A percentile compares a stretch with the other conserved stretches of the same genome.
These are phyloP conservation scores for Coremacera marginata DNA, from an alignment of 2,888 invertebrate genomes.

Conservation along the genomic window DNA sequence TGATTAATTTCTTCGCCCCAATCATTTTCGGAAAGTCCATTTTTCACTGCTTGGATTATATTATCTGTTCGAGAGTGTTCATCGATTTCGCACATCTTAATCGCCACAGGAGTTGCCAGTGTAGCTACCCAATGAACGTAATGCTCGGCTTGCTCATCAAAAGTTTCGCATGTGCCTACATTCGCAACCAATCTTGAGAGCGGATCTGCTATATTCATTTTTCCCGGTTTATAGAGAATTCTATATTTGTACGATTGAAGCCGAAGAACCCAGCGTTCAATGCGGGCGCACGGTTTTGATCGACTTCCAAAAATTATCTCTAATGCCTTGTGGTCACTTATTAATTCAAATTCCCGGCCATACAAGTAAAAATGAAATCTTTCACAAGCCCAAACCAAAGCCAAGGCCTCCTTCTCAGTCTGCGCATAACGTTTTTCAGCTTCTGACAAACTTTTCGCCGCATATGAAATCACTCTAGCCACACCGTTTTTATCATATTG, in stretches of 20 bases:
- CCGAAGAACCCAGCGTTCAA: constrained; percentile 51
- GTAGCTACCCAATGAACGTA: neutral
- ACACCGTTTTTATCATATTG: constrained; percentile 48
- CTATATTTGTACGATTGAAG: constrained; percentile 47
- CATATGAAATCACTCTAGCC: constrained; percentile 61
- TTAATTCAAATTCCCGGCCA: constrained; percentile 63
- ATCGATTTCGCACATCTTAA: constrained; percentile 8
- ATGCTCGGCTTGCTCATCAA: constrained; percentile 2
- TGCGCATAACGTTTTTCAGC: constrained; percentile 60
- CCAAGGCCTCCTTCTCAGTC: constrained; percentile 48
- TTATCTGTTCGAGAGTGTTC: neutral
- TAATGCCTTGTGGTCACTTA: constrained; percentile 20
- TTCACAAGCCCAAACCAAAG: constrained; percentile 61
- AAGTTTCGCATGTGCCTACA: neutral
- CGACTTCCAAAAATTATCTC: constrained; percentile 15
- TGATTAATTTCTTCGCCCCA: constrained; percentile 1
- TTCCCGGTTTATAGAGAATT: constrained; percentile 44
- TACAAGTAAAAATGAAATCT: constrained; percentile 63
- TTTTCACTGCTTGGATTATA: neutral
- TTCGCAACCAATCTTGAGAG: constrained; percentile 49
- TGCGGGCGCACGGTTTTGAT: constrained; percentile 48
- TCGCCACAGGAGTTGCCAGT: neutral
- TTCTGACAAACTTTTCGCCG: constrained; percentile 59
- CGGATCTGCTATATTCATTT: constrained; percentile 54
- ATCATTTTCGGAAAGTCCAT: neutral